A percentile compares a stretch with the other conserved stretches of the same genome.
Evolutionary conservation across 2,888 invertebrate genomes (phyloP).

Genomic region (Heliconius cydno): DNA sequence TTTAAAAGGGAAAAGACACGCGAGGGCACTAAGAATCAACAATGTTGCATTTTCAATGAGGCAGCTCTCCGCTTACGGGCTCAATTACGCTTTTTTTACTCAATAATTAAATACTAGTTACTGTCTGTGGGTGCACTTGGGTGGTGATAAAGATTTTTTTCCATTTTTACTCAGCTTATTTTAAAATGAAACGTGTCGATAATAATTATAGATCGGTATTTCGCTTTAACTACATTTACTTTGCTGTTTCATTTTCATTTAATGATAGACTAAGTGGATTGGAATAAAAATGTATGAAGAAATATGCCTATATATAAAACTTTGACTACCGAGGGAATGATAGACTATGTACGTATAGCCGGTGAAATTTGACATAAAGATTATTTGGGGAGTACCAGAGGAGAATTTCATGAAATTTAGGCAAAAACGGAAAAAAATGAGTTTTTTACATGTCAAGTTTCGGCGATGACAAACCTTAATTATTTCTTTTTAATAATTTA

Average conservation of each 20-base stretch:
- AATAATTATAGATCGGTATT: slow-evolving; percentile 18
- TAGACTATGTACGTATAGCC: neutral
- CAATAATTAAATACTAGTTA: slow-evolving; percentile 23
- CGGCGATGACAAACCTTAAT: no score
- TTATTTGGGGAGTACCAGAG: neutral
- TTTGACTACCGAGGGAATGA: neutral
- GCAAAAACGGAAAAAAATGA: no score
- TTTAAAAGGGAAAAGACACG: slow-evolving; percentile 25
- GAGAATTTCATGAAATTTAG: no score
- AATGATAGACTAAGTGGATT: slow-evolving; percentile 1
- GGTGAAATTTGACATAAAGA: neutral
- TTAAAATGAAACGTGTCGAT: slow-evolving; percentile 11
- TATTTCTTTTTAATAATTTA: no score
- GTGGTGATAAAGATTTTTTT: slow-evolving; percentile 27
- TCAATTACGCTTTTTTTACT: slow-evolving; percentile 51
- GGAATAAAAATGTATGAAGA: neutral
- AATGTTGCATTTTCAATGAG: slow-evolving; percentile 40
- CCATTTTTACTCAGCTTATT: slow-evolving; percentile 10
- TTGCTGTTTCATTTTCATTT: slow-evolving; percentile 12
- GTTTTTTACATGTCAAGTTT: no score
- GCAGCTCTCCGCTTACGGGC: slow-evolving; percentile 47
- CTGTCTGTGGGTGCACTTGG: slow-evolving; percentile 25
- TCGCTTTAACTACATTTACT: slow-evolving; percentile 2
- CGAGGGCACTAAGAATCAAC: neutral
- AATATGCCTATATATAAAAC: neutral